Conservation (phyloP, 2,797 vertebrate genomes). For the Myotis planiceps region DNA sequence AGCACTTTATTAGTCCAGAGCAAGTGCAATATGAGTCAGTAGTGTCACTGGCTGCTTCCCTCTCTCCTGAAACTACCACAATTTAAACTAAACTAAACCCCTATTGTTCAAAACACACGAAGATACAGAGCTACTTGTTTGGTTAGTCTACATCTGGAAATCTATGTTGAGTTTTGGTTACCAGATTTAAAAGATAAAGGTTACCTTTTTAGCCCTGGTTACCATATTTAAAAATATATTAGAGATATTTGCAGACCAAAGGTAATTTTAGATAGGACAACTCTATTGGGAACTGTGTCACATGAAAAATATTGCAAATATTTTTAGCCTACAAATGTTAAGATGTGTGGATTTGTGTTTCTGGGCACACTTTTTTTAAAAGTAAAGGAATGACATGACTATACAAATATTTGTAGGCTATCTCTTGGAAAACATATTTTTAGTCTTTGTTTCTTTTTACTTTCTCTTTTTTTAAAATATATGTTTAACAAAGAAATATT, state of each 20-base stretch:
- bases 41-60: not conserved
- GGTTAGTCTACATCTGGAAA: not conserved
- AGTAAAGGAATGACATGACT: no score
- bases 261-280: no score
- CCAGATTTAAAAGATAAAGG: not conserved
- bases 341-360: no score
- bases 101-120: not conserved
- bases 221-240: not conserved
- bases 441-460: no score
- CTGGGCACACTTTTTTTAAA: no score
- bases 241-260: not conserved
- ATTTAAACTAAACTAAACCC: not conserved
- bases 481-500: no score
- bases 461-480: no score
- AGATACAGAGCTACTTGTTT: not conserved
- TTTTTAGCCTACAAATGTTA: no score
- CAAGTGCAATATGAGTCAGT: not conserved
- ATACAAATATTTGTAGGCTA: no score
- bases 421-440: no score
- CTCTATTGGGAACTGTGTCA: no score
- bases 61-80: not conserved
- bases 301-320: no score
- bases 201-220: not conserved
- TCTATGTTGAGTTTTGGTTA: not conserved
- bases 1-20: not conserved